These are phyloP conservation scores for Hydrozoanthus gracilis DNA, from an alignment of 92 coral and sea anemone genomes.

Conservation along the genomic window DNA sequence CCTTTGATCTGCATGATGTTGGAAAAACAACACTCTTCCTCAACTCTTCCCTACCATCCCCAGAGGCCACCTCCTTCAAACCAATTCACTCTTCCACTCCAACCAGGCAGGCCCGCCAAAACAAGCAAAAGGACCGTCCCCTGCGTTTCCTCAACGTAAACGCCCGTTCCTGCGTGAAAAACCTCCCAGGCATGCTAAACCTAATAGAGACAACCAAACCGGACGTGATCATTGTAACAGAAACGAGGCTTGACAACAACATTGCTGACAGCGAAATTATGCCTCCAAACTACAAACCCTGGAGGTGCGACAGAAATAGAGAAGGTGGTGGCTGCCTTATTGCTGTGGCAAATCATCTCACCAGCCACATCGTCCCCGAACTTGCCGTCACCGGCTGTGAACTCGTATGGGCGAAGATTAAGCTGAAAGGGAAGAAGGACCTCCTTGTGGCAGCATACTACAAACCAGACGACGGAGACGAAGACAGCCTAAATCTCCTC, in stretches of 20 bases:
- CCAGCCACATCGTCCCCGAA: neutral
- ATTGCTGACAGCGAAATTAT: neutral
- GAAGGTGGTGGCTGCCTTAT: neutral
- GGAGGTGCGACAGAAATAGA: neutral
- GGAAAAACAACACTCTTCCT: neutral
- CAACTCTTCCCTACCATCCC: neutral
- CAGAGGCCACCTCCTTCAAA: neutral
- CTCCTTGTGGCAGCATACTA: neutral
- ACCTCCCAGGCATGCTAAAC: neutral
- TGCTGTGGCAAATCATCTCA: neutral
- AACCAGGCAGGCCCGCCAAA: neutral
- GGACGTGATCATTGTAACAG: neutral
- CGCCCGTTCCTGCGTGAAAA: neutral
- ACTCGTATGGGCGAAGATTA: neutral
- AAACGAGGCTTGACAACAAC: neutral
- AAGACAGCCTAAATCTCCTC: neutral
- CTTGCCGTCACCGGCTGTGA: neutral
- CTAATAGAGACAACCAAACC: neutral
- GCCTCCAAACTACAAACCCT: neutral
- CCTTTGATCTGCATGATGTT: neutral
- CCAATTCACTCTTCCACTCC: neutral
- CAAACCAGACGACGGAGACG: neutral
- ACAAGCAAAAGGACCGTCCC: neutral
- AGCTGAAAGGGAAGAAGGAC: neutral
- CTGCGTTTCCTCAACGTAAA: neutral